These are phyloP conservation scores for Spinus olivaceus DNA, from an alignment of 2,797 vertebrate species.

Conservation along the genomic window DNA sequence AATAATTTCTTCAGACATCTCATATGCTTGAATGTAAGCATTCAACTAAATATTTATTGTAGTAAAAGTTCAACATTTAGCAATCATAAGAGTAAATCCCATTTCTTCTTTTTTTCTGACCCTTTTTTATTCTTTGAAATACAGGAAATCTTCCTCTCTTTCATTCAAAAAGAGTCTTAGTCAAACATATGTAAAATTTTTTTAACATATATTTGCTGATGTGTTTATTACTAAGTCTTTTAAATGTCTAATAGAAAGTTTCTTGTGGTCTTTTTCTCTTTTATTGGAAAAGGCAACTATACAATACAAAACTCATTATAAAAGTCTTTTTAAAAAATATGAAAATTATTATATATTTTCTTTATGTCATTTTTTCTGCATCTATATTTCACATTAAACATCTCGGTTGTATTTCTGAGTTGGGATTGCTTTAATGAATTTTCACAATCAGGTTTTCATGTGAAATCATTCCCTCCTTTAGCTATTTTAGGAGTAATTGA, in stretches of 20 bases:
- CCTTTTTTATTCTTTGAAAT: background rate
- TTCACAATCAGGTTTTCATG: background rate
- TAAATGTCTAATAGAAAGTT: background rate
- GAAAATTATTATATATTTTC: background rate
- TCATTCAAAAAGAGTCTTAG: background rate
- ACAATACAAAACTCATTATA: background rate
- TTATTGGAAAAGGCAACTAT: background rate
- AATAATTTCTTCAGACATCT: background rate
- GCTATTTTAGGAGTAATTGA: background rate
- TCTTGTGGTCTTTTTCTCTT: background rate
- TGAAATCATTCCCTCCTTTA: background rate
- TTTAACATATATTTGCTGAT: background rate
- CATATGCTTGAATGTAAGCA: background rate
- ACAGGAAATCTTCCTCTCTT: background rate
- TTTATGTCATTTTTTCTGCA: background rate
- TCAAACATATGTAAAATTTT: background rate
- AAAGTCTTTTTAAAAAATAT: background rate
- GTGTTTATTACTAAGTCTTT: background rate
- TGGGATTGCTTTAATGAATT: background rate
- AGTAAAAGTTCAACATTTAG: background rate
- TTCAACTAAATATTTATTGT: background rate
- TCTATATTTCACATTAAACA: background rate
- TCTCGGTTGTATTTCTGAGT: background rate
- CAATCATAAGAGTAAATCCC: background rate
- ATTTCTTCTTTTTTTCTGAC: accelerated